Evolutionary conservation across 2,888 invertebrate genomes (phyloP), one percentile per base, ranked within the genome.

Genomic region (Agapostemon virescens): DNA sequence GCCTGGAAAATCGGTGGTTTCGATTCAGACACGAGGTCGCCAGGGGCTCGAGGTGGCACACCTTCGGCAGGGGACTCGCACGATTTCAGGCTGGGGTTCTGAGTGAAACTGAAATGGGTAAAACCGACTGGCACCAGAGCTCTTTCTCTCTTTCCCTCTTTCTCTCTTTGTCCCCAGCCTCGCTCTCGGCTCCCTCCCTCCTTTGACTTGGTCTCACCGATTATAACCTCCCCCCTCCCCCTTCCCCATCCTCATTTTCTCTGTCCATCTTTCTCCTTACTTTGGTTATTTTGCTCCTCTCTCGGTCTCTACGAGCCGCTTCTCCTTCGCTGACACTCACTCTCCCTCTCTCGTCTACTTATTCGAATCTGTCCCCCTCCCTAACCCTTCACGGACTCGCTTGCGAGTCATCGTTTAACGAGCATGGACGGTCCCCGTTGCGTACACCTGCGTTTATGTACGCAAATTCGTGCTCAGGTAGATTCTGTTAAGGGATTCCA

Each of bases 71-170:
- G 78, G 78, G 76, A 86, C 86, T 80, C 85, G 81, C 82, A 79
- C 87, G 87, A 76, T 86, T 86, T 84, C 87, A 85, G 76, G 40
- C 74, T 76, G 74, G 55, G 61, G 79, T 69, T n/a, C 82, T 80
- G 70, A 86, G 86, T 85, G 87, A 86, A 86, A 86, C 86, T 86
- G 86, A 86, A 86, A 86, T 85, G 87, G 33, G 81, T 84, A 84
- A 86, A 86, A 85, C 81, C 79, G 71, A 55, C 76, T 69, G 49
- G n/a, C n/a, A n/a, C 11, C 40, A 71, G 74, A 45, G 75, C 77
- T 80, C 78, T 81, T 58, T 70, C 76, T 78, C 69, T 73, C 74
- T 45, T 68, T 70, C 76, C 77, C 69, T 73, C 74, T 45, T 68
- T 78, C 76, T 70, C 74, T 67, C 75, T 68, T 69, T 45, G 45